Percentiles rank a stretch among this genome's conserved stretches.
phyloP scores from a whole-genome alignment of 2,797 vertebrate genomes.

The Pseudomugil gertrudae region DNA sequence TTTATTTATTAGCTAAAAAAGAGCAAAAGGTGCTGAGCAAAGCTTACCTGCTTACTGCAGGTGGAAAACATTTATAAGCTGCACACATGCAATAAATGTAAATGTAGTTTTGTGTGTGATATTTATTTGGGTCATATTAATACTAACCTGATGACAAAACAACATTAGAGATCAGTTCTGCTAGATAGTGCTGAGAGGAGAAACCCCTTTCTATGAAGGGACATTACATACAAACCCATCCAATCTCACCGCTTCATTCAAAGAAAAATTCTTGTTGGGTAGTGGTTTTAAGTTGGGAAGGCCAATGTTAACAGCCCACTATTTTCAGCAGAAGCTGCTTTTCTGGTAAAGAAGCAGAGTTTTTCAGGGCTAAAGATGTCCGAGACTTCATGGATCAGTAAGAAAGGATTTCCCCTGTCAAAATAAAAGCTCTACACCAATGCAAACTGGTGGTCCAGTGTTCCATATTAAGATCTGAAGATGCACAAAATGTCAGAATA shows the following conservation, averaged over 20 bases:
- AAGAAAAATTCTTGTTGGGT: slow-evolving; percentile 8
- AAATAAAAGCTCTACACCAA: slow-evolving; percentile 7
- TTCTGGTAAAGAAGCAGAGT: slow-evolving; percentile 16
- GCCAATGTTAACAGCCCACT: neutral
- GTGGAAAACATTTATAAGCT: slow-evolving; percentile 17
- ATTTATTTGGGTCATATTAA: slow-evolving; percentile 4
- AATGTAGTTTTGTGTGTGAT: neutral
- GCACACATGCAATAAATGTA: slow-evolving; percentile 22
- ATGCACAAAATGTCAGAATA: neutral
- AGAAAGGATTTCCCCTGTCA: slow-evolving; percentile 27
- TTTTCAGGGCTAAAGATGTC: slow-evolving; percentile 30
- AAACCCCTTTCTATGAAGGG: slow-evolving; percentile 15
- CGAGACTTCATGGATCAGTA: slow-evolving; percentile 40
- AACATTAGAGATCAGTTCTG: slow-evolving; percentile 2
- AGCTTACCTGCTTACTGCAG: slow-evolving; percentile 25
- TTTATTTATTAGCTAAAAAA: no score
- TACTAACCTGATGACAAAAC: neutral
- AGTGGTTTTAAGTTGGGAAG: slow-evolving; percentile 31
- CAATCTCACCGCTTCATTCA: slow-evolving; percentile 3
- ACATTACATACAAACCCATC: slow-evolving; percentile 26
- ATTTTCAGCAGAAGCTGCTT: neutral
- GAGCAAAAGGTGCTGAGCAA: slow-evolving; percentile 1
- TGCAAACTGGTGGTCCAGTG: neutral
- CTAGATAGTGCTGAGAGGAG: slow-evolving; percentile 3
- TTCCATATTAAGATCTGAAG: slow-evolving; percentile 19